Base-by-base conservation (phyloP, 2,888 invertebrate genomes). In the Cryptus armator region DNA sequence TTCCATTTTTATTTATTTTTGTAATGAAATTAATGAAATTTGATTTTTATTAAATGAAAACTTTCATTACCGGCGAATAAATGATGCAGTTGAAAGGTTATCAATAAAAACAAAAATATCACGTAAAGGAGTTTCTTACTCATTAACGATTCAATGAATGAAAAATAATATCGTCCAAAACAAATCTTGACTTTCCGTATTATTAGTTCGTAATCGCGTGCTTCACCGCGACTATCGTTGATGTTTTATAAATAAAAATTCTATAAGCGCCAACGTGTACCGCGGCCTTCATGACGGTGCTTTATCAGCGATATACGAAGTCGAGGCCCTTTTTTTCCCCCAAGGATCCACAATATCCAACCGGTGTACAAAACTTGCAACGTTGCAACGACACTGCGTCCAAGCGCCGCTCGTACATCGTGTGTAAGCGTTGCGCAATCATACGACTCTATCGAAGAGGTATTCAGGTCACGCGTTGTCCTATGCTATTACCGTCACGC, bases 401-500 rank as follows among this genome's bases (percentile, higher is more conserved):
- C 56, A 16, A 72, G 43, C 77, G 51, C 19, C 72, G 67, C 74
- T 78, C 70, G 77, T 48, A 66, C 83, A 85, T 72, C 82, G 75
- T 24, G 53, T 24, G 53, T 66, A 19, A 80, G 80, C 82, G 86
- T 92, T 92, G 90, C 91, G 92, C 90, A 92, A 92, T 89, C 87
- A 85, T 88, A 89, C 87, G 90, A 79, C 66, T 86, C 91, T 90
- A 90, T 91, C 89, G 87, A 71, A 62, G 82, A 67, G 90, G 91
- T 90, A 92, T 92, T 91, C 90, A 91, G 92, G 92, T 92, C 92
- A 92, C 89, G 88, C 91, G 88, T 89, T 88, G 87, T 90, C 89
- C 89, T 88, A 87, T 89, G 90, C 88, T 87, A 87, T 89, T 90
- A 89, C 86, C 89, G 89, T 87, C 86, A 84, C 81, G 85, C 82